phyloP scores from a whole-genome alignment of 2,113 vertebrate species.

The Daboia siamensis region DNA sequence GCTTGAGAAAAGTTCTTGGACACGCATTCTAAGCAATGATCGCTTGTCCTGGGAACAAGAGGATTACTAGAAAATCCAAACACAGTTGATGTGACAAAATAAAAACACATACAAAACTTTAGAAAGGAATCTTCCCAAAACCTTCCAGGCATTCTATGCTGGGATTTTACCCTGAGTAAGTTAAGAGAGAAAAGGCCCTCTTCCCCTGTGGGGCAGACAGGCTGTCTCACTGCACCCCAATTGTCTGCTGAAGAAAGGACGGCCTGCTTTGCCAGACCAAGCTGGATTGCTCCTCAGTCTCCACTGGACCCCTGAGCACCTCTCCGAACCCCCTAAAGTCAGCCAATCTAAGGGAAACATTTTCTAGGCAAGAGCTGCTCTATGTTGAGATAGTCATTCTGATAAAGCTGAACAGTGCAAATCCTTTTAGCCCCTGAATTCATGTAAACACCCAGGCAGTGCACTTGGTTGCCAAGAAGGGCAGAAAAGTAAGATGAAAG shows the following conservation, averaged over 20 bases:
- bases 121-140: constrained; percentile 73
- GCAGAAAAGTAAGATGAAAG: background rate
- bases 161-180: constrained; percentile 77
- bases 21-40: constrained; percentile 41
- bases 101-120: constrained; percentile 34
- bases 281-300: background rate
- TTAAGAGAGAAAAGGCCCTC: constrained; percentile 63
- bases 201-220: constrained; percentile 52
- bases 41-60: background rate
- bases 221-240: constrained; percentile 23
- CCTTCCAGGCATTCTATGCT: constrained; percentile 74
- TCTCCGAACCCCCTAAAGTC: background rate
- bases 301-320: background rate
- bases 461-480: background rate
- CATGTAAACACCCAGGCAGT: background rate
- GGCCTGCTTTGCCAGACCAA: background rate
- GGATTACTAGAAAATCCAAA: background rate
- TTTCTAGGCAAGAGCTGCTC: background rate
- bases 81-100: background rate
- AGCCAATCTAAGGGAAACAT: background rate
- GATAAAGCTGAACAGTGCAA: constrained; percentile 1
- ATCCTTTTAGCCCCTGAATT: background rate
- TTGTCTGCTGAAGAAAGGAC: background rate
- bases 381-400: background rate
- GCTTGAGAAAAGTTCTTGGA: background rate